Base-by-base conservation (phyloP, 2,888 invertebrate species). In the Diarsia brunnea region DNA sequence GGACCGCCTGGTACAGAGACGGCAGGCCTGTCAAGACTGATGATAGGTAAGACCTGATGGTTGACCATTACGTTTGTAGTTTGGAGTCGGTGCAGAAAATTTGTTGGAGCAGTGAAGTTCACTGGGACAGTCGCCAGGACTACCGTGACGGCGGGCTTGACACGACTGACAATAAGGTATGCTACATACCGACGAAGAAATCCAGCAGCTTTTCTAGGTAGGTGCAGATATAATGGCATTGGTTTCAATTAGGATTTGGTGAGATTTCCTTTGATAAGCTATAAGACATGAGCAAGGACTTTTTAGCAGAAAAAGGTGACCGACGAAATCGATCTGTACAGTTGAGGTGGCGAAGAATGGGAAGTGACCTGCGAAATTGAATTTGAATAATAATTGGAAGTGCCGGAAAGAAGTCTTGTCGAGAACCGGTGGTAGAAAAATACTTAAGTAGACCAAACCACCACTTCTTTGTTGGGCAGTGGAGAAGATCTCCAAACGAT, bases 1-100 rank as follows among this genome's bases (percentile, higher is more conserved):
- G 97, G 82, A 97, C 98, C 45, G 97, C 97, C 51, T 98, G 98
- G 98, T 97, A 97, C 86, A 96, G 97, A 78, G 97, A 97, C 55
- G 98, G 98, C 2, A 94, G 96, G 4, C 97, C 97, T 0, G 97
- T 97, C 0, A 92, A 91, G 49, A 93, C 96, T 58, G 95, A 95
- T 73, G 95, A 95, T 38, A 94, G 96, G 95, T 95, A 60, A 70
- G 78, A 27, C 24, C 16, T 58, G 24, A 27, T 16, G 16, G 24
- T 24, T 3, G 55, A 24, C 55, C 8, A 14, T 4, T 24, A 55
- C 7, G 14, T 7, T 24, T 14, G 14, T 24, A n/a, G 24, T 55
- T 24, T n/a, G n/a, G n/a, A 24, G 7, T 14, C 0, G 24, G 55
- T 27, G 55, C 3, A 58, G 58, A 8, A 58, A 16, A 14, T 55